phyloP scores from a whole-genome alignment of 1,140 invertebrate genomes.

The Holcopasites calliopsidis region DNA sequence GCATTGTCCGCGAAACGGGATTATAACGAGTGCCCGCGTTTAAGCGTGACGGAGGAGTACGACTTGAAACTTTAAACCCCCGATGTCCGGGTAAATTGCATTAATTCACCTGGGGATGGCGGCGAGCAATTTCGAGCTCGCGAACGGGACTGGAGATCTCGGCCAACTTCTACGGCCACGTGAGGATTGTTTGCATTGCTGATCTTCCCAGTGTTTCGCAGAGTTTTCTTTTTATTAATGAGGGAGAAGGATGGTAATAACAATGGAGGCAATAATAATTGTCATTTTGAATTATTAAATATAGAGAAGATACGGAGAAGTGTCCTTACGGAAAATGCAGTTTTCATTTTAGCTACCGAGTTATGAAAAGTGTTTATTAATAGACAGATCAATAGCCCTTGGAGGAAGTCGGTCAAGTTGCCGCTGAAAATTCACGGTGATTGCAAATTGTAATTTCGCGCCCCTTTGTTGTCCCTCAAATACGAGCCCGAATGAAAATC shows the following conservation, averaged over 20 bases:
- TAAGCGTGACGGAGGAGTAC: neutral
- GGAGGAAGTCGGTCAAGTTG: conserved; percentile 32
- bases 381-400: conserved; percentile 18
- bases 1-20: conserved; percentile 13
- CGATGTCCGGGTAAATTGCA: neutral
- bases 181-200: neutral
- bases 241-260: neutral
- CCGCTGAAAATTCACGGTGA: conserved; percentile 23
- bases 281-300: neutral
- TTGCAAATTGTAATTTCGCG: conserved; percentile 35
- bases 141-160: neutral
- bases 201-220: neutral
- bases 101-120: neutral
- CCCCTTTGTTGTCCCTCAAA: neutral
- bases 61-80: neutral
- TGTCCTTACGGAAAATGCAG: neutral
- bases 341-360: conserved; percentile 18
- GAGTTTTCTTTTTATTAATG: no score
- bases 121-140: neutral
- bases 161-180: neutral
- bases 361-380: conserved; percentile 25
- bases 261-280: neutral
- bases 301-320: neutral
- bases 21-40: conserved; percentile 23
- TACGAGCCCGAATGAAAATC: conserved; percentile 5